Conservation (phyloP, 2,888 invertebrate genomes). For the Latheticus oryzae region DNA sequence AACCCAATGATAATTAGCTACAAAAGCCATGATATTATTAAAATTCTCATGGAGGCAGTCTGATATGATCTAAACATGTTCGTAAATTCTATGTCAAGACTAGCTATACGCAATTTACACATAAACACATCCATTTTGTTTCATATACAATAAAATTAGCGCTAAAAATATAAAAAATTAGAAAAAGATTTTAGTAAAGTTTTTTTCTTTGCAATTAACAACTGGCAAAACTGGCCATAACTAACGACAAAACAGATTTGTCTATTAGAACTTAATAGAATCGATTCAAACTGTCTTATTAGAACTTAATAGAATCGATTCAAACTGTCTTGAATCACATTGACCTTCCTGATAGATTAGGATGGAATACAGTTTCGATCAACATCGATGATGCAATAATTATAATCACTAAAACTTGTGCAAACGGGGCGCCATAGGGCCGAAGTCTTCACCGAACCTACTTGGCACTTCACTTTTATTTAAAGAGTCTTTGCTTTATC, state of each 20-base stretch:
- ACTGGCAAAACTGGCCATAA: constrained; percentile 50
- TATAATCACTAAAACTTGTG: constrained; percentile 57
- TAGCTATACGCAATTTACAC: constrained; percentile 49
- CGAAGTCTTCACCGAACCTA: constrained; percentile 52
- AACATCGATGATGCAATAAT: constrained; percentile 45
- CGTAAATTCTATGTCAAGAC: constrained; percentile 51
- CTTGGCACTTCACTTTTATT: constrained; percentile 66
- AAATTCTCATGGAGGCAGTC: constrained; percentile 47
- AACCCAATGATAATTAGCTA: constrained; percentile 26
- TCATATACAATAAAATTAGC: constrained; percentile 45
- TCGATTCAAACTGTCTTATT: constrained; percentile 34
- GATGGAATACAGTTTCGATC: constrained; percentile 50
- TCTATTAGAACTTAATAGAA: constrained; percentile 25
- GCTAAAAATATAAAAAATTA: constrained; percentile 52
- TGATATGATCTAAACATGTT: constrained; percentile 58
- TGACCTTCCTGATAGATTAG: constrained; percentile 38
- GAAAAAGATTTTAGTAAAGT: constrained; percentile 43
- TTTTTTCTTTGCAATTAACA: constrained; percentile 38
- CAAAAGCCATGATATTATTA: constrained; percentile 26
- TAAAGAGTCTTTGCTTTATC: constrained; percentile 91
- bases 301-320: constrained; percentile 20
- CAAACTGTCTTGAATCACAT: constrained; percentile 32
- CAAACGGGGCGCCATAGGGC: constrained; percentile 57
- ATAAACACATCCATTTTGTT: constrained; percentile 40
- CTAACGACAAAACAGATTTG: constrained; percentile 33